These are phyloP conservation scores for Mactromeris polynyma DNA, from an alignment of 2,888 invertebrate genomes.

Conservation along the genomic window DNA sequence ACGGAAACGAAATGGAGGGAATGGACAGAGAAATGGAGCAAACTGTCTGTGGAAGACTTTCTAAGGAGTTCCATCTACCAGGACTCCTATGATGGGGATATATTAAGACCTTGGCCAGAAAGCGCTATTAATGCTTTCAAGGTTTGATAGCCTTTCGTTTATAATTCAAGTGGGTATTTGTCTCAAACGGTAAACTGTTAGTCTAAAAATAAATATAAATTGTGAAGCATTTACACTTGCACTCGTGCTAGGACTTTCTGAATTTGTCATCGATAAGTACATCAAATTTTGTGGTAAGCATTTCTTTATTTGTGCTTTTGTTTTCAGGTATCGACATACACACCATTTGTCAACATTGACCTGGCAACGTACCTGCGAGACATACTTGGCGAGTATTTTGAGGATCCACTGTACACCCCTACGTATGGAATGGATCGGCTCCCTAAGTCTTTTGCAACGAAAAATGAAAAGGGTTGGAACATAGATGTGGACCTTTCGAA, in stretches of 20 bases:
- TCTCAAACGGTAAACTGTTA: too few species aligned
- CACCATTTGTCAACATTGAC: not conserved
- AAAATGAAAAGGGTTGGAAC: not conserved
- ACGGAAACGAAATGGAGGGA: too few species aligned
- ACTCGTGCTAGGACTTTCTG: not conserved
- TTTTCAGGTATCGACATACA: slow-evolving; percentile 34
- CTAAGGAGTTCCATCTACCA: slow-evolving; percentile 16
- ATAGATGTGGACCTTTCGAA: not conserved
- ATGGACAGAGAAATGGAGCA: too few species aligned
- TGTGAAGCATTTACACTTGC: not conserved
- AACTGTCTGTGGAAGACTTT: too few species aligned
- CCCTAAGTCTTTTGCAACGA: too few species aligned
- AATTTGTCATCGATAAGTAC: not conserved
- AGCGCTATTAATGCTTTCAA: slow-evolving; percentile 51
- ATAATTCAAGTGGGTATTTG: too few species aligned
- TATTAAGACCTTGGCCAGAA: slow-evolving; percentile 70
- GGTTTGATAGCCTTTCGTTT: too few species aligned
- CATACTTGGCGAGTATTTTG: slow-evolving; percentile 27
- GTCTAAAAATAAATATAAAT: too few species aligned
- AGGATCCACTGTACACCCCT: slow-evolving; percentile 35
- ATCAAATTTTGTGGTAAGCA: not conserved
- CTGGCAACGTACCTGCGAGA: slow-evolving; percentile 23
- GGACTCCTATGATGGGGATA: slow-evolving; percentile 28
- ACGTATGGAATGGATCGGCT: too few species aligned
- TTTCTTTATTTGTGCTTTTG: not conserved